Conservation (phyloP, 2,888 invertebrate genomes). For the Hemithea aestivaria region DNA sequence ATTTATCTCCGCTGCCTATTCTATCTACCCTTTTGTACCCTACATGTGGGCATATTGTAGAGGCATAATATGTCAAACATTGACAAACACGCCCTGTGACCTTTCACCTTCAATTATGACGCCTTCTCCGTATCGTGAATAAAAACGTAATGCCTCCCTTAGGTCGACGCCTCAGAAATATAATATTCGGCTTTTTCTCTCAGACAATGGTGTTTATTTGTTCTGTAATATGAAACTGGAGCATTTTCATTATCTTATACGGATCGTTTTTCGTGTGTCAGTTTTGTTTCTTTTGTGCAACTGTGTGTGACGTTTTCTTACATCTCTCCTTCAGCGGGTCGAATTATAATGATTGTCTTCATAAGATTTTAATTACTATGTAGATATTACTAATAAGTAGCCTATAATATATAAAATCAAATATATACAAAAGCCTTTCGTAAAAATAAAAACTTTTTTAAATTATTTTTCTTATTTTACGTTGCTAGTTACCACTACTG, state of each 20-base stretch:
- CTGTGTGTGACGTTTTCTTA: too few relatives aligned
- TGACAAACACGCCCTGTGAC: slow-evolving; percentile 40
- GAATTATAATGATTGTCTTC: too few relatives aligned
- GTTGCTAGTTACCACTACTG: too few relatives aligned
- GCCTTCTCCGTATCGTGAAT: slow-evolving; percentile 11
- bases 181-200: slow-evolving; percentile 18
- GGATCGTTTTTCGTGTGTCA: neutral
- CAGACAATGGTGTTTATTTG: slow-evolving; percentile 16
- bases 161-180: slow-evolving; percentile 18
- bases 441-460: too few relatives aligned
- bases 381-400: too few relatives aligned
- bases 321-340: too few relatives aligned
- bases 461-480: too few relatives aligned
- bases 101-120: slow-evolving; percentile 32
- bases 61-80: slow-evolving; percentile 41
- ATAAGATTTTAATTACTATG: too few relatives aligned
- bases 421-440: too few relatives aligned
- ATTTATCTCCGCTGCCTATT: slow-evolving; percentile 8
- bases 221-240: slow-evolving; percentile 7
- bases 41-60: too few relatives aligned
- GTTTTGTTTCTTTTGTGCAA: too few relatives aligned
- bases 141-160: slow-evolving; percentile 12
- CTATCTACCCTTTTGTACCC: slow-evolving; percentile 18
- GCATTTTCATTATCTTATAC: neutral
- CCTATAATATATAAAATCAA: too few relatives aligned